These are phyloP conservation scores for Steromphala cineraria DNA, from an alignment of 2,888 invertebrate genomes.

Conservation along the genomic window DNA sequence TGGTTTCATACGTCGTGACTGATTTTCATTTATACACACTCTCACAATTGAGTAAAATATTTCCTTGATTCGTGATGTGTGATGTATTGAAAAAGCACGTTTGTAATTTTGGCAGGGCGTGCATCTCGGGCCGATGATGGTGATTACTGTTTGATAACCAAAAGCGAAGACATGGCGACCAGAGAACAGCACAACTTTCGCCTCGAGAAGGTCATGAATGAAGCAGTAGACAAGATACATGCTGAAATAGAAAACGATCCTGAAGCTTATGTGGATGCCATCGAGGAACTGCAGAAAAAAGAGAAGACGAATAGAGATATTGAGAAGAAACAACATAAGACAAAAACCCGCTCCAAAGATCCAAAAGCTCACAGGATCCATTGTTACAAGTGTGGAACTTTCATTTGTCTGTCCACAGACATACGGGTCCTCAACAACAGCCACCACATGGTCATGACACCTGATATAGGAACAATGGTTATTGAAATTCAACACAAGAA, in stretches of 20 bases:
- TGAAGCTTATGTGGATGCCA: background rate
- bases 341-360: background rate
- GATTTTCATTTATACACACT: too few relatives aligned
- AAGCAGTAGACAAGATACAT: background rate
- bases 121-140: background rate
- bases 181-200: background rate
- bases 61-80: too few relatives aligned
- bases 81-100: too few relatives aligned
- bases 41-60: too few relatives aligned
- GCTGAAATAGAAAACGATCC: background rate
- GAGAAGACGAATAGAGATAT: background rate
- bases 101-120: background rate
- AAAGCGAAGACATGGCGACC: background rate
- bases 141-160: background rate
- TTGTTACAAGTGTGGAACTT: background rate
- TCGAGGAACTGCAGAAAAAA: background rate
- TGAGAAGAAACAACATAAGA: background rate
- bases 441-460: background rate
- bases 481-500: background rate
- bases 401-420: background rate
- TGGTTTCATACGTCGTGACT: too few relatives aligned
- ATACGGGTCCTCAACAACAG: background rate
- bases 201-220: background rate
- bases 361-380: background rate
- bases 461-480: background rate